Percentiles rank a stretch among this genome's conserved stretches.
phyloP scores from a whole-genome alignment of 35 echinoderm and acorn worm species.

The Eucidaris tribuloides region DNA sequence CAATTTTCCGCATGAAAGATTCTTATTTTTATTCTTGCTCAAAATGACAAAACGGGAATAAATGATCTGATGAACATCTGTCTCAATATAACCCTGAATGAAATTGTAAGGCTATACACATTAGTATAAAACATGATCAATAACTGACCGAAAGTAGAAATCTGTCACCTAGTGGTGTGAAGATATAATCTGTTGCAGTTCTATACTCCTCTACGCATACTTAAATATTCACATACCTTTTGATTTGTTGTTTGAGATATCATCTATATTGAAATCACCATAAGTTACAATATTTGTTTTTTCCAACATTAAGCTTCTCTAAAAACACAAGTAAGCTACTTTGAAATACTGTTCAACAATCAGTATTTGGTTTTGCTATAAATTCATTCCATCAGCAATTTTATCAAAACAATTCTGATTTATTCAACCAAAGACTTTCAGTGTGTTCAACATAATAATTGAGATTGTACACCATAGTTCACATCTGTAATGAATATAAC shows the following conservation, averaged over 20 bases:
- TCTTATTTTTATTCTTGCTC: no score
- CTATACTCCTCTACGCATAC: not conserved
- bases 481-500: not conserved
- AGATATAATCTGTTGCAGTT: not conserved
- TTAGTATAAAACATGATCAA: not conserved
- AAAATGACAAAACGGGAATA: not conserved
- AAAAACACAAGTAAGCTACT: not conserved
- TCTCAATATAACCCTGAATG: slow-evolving; percentile 4
- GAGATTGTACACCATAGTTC: not conserved
- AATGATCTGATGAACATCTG: not conserved
- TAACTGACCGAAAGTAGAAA: not conserved
- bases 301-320: not conserved
- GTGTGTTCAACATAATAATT: slow-evolving; percentile 1
- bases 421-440: slow-evolving; percentile 13
- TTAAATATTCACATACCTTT: not conserved
- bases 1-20: not conserved
- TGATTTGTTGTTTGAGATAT: not conserved
- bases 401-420: slow-evolving; percentile 15
- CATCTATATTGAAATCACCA: slow-evolving; percentile 14
- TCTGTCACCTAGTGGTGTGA: not conserved
- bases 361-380: not conserved
- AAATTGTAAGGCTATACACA: not conserved
- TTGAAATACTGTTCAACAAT: slow-evolving; percentile 3
- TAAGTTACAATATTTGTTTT: not conserved
- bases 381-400: not conserved